phyloP scores from a whole-genome alignment of 1,140 invertebrate genomes.

The Megalonaias nervosa region DNA sequence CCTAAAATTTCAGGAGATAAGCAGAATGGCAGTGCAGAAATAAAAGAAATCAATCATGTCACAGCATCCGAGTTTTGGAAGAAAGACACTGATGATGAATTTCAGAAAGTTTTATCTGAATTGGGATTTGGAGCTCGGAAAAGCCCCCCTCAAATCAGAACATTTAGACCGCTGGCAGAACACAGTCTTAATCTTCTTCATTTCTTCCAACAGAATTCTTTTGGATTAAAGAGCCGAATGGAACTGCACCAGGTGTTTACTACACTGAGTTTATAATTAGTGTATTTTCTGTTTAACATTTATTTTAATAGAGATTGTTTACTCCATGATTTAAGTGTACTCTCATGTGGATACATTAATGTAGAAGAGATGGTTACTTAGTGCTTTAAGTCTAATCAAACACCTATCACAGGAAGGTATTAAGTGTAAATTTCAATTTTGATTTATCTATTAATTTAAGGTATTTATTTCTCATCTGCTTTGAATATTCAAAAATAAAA shows the following conservation, averaged over 20 bases:
- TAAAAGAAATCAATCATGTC: background rate
- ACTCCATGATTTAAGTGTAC: too few relatives aligned
- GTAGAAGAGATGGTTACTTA: too few relatives aligned
- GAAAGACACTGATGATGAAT: background rate
- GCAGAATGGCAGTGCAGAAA: background rate
- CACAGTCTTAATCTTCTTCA: conserved; percentile 27
- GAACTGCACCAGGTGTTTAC: conserved; percentile 8
- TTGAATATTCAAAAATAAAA: too few relatives aligned
- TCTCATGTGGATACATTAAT: too few relatives aligned
- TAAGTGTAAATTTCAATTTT: too few relatives aligned
- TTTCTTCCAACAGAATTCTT: conserved; percentile 28
- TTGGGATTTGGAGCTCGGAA: conserved; percentile 24
- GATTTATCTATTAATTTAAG: too few relatives aligned
- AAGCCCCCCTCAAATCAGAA: background rate
- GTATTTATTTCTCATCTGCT: too few relatives aligned
- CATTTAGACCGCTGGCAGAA: background rate
- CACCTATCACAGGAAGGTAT: too few relatives aligned
- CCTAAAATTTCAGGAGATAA: background rate
- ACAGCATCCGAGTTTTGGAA: too few relatives aligned
- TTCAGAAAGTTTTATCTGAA: conserved; percentile 1
- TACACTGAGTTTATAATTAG: background rate
- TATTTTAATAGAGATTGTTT: too few relatives aligned
- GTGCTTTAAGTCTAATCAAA: too few relatives aligned
- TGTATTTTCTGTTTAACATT: too few relatives aligned
- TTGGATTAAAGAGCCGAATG: conserved; percentile 13